Conservation (phyloP, 2,113 vertebrate genomes). For the Eclectus roratus region DNA sequence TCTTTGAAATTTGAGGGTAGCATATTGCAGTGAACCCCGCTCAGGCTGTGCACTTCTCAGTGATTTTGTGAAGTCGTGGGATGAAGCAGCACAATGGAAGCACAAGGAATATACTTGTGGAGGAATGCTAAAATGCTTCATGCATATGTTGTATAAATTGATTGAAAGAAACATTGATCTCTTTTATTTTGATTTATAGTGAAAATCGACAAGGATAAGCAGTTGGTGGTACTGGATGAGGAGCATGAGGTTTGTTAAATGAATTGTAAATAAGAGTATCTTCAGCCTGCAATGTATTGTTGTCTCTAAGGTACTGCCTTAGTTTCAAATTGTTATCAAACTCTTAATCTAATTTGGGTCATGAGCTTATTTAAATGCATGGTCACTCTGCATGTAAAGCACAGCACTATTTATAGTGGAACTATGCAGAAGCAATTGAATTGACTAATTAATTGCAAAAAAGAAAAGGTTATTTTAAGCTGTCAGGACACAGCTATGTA, state of each 20-base stretch:
- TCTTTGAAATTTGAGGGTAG: background rate
- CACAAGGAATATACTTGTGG: background rate
- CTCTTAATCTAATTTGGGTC: conserved; percentile 61
- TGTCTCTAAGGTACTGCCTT: conserved; percentile 61
- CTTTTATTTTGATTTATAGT: conserved; percentile 79
- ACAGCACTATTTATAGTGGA: conserved; percentile 43
- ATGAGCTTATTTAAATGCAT: conserved; percentile 46
- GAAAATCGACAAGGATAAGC: conserved; percentile 96
- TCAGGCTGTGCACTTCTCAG: background rate
- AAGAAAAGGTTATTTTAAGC: background rate
- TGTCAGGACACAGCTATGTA: background rate
- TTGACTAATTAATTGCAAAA: conserved; percentile 20
- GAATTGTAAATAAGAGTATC: conserved; percentile 66
- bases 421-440: conserved; percentile 1
- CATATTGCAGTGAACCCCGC: background rate
- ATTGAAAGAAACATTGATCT: background rate
- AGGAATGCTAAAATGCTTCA: background rate
- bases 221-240: conserved; percentile 93
- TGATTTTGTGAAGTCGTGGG: background rate
- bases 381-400: conserved; percentile 59
- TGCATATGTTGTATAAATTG: background rate
- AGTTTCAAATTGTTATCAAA: conserved; percentile 63
- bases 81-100: background rate
- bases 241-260: conserved; percentile 89
- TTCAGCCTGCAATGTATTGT: conserved; percentile 62